Base-by-base conservation (phyloP, 2,113 vertebrate species). In the Ptyas mucosa region DNA sequence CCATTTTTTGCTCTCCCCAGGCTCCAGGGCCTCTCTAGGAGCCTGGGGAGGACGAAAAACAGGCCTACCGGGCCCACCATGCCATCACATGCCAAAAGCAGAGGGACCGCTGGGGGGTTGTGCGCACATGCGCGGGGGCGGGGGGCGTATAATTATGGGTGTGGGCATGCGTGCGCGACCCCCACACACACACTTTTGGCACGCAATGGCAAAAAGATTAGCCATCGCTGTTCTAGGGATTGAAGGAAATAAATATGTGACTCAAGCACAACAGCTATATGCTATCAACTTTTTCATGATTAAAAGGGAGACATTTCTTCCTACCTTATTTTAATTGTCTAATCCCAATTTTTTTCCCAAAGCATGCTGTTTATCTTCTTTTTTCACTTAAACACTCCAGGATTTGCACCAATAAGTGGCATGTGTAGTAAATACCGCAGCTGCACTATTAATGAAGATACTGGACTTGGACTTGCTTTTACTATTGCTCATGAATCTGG, bases 351-450 rank as follows among this genome's bases (percentile, higher is more conserved):
- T 5, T 85, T 87, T 51, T 2, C 29, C 15, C 4, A 87, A 90
- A 0, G 11, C 2, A 85, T 23, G 1, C 8, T 6, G 0, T 14
- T 1, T 43, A 6, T 43, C 0, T n/a, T 23, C 4, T 34, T 21
- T 92, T 21, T 12, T 2, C 69, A 49, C 85, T 15, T 85, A 10
- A 55, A 11, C 88, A 88, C 87, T 61, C 0, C 90, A 99, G 99
- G 99, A 55, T 98, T 99, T 93, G 99, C 99, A 5, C 98, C 99
- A 34, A 99, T 99, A 55, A 99, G 98, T 54, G 98, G 99, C n/a
- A 99, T 99, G 99, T 99, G 98, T 90, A 99, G 98, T 94, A 99
- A 98, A 94, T 99, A 99, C 93, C 97, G 99, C 26, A 99, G 99
- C 96, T 99, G 99, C 39, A 99, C 99, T 0, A 91, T 99, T 21